A percentile compares a stretch with the other conserved stretches of the same genome.
Evolutionary conservation across 2,888 invertebrate genomes (phyloP).

Genomic region (Himalopsyche japonica): DNA sequence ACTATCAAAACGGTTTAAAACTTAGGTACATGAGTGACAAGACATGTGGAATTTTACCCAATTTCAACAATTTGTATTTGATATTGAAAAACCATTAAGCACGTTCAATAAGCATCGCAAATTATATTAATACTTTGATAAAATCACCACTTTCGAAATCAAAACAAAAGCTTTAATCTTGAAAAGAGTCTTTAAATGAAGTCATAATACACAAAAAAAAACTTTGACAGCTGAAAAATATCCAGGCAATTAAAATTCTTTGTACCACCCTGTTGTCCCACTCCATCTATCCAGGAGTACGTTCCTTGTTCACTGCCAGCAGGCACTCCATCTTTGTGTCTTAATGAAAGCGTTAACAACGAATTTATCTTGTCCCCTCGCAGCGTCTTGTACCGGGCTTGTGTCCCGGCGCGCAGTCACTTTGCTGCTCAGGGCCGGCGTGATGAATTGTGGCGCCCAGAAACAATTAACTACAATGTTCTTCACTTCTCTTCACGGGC

Average conservation of each 20-base stretch:
- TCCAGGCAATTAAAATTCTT: neutral
- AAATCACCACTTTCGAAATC: too few relatives aligned
- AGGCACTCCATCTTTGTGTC: constrained; percentile 3
- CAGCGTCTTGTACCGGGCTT: neutral
- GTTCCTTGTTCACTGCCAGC: neutral
- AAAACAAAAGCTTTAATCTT: too few relatives aligned
- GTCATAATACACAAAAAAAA: too few relatives aligned
- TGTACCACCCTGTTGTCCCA: neutral
- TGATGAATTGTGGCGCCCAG: neutral
- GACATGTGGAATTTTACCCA: too few relatives aligned
- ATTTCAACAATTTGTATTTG: too few relatives aligned
- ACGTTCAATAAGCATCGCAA: too few relatives aligned
- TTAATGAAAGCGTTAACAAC: constrained; percentile 29
- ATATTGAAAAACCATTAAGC: too few relatives aligned
- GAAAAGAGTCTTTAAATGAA: too few relatives aligned
- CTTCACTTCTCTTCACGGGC: neutral
- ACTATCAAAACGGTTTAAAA: too few relatives aligned
- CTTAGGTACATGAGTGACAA: too few relatives aligned
- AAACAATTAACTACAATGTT: neutral
- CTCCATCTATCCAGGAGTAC: neutral
- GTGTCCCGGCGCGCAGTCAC: neutral
- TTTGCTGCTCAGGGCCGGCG: neutral
- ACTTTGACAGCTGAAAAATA: too few relatives aligned
- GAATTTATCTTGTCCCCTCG: constrained; percentile 17
- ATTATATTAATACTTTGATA: too few relatives aligned